Evolutionary conservation across 35 echinoderm and acorn worm genomes (phyloP), one percentile per base, ranked within the genome.

Genomic region (Ophioderma brevispina): DNA sequence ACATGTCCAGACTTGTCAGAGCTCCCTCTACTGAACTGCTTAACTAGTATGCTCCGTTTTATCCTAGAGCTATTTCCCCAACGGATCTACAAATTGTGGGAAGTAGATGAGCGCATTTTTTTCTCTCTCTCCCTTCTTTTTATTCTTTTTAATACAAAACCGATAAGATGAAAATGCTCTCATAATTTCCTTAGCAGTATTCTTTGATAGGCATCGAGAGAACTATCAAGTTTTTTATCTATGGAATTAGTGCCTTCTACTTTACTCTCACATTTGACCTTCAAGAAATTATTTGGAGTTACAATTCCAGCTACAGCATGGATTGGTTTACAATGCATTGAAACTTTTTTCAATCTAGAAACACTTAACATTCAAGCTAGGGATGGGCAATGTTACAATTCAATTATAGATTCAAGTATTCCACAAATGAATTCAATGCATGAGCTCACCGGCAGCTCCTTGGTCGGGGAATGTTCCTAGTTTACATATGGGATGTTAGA

Each of bases 221-320:
- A 25, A 70, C 59, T 70, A 70, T 70, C 59, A 25, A 30, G 23
- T 70, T 70, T 70, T 70, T 25, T 70, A 25, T 70, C 59, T 6
- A 70, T 30, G 28, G 59, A 70, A 70, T 70, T 70, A 52, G 46
- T 52, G 8, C 46, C 59, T 25, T 70, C 28, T 25, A 70, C 46
- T 70, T 70, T 46, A 17, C 41, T 17, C 10, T 70, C 59, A 70
- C 15, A 70, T 70, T 70, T 70, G 59, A 70, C 59, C 59, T 70
- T 70, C 59, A 70, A 70, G 28, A 70, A 70, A 70, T 70, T 70
- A 70, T 70, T 70, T 70, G 10, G 59, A 70, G 59, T 70, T 70
- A 25, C 59, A 6, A 70, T 30, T 70, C 2, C 15, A 70, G 3
- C 59, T 4, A 70, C n/a, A 25, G 59, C 10, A 70, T 2, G 59